Conservation (phyloP, 2,113 vertebrate species). For the Neotoma lepida region DNA sequence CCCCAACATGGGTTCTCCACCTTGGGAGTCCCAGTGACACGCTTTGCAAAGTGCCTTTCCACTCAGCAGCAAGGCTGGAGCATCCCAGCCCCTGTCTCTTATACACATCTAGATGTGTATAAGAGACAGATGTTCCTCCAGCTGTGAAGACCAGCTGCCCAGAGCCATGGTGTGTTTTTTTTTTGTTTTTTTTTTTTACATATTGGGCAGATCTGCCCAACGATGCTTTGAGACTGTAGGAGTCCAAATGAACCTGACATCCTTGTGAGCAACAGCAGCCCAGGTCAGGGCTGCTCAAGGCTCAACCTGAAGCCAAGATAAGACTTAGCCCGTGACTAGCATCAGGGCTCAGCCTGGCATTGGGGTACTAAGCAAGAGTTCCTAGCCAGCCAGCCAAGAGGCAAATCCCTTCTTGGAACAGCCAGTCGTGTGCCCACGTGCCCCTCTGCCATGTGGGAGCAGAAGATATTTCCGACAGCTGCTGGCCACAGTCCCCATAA, state of each 20-base stretch:
- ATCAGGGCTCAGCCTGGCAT: background rate
- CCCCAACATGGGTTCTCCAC: no score
- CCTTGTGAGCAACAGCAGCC: background rate
- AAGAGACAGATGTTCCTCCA: constrained; percentile 43
- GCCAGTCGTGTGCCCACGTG: background rate
- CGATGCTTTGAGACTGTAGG: accelerated
- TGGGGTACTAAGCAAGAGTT: background rate
- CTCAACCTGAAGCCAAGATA: background rate
- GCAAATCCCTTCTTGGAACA: background rate
- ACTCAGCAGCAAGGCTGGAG: accelerated
- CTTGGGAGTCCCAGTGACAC: background rate
- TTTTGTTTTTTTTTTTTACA: background rate
- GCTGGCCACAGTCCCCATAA: constrained; percentile 31
- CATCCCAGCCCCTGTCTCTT: no score
- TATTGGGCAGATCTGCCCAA: accelerated
- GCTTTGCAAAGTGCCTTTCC: background rate
- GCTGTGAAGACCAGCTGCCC: background rate
- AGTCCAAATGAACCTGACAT: accelerated
- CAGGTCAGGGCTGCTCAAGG: background rate
- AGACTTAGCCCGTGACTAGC: background rate
- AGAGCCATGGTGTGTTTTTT: accelerated
- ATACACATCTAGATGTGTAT: no score
- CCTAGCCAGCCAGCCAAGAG: accelerated
- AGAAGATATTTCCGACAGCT: constrained; percentile 1
- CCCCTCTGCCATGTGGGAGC: background rate